A percentile compares a stretch with the other conserved stretches of the same genome.
phyloP scores from a whole-genome alignment of 2,888 invertebrate species.

The Drosophila eohydei region DNA sequence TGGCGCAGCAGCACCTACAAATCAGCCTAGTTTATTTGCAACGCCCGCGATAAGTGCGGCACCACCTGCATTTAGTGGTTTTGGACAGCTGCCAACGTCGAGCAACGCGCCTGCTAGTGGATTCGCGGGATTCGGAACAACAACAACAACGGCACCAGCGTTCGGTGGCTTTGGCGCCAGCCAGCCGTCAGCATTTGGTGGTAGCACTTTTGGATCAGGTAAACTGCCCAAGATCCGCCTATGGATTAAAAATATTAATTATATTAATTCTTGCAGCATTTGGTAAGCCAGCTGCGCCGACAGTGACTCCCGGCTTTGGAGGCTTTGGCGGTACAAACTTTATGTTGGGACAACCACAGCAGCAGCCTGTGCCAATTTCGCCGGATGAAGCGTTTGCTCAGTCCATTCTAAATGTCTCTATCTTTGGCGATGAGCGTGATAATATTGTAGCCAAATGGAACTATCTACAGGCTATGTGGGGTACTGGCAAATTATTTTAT shows the following conservation, averaged over 20 bases:
- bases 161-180: constrained; percentile 85
- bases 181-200: constrained; percentile 53
- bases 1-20: constrained; percentile 80
- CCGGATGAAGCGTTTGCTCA: constrained; percentile 90
- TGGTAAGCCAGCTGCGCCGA: constrained; percentile 82
- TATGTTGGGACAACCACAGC: constrained; percentile 84
- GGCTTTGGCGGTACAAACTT: constrained; percentile 86
- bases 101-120: constrained; percentile 60
- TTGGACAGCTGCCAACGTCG: constrained; percentile 73
- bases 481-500: constrained; percentile 91
- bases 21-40: constrained; percentile 84
- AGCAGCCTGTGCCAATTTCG: constrained; percentile 85
- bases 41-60: constrained; percentile 68
- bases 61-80: constrained; percentile 85
- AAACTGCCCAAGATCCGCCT: constrained; percentile 12
- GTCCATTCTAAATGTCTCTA: constrained; percentile 91
- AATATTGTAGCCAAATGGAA: constrained; percentile 97
- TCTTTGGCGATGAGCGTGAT: constrained; percentile 98
- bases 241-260: constrained; percentile 11
- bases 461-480: constrained; percentile 90
- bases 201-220: constrained; percentile 57
- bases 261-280: constrained; percentile 69
- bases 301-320: constrained; percentile 85
- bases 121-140: constrained; percentile 82
- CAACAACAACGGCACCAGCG: constrained; percentile 83